These are phyloP conservation scores for Micropoecilia bifurca DNA, from an alignment of 2,797 vertebrate species.

Conservation along the genomic window DNA sequence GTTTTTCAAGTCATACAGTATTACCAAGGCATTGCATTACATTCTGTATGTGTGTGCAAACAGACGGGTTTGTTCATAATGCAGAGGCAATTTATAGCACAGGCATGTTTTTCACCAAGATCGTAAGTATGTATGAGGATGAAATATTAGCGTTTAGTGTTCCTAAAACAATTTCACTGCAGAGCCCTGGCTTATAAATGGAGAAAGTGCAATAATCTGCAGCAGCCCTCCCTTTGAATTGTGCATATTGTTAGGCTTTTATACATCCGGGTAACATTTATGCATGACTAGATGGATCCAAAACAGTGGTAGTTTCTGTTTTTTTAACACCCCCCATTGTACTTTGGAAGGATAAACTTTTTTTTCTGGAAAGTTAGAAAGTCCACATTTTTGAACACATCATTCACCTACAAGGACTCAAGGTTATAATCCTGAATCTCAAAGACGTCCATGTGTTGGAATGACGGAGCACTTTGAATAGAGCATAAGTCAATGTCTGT, in stretches of 20 bases:
- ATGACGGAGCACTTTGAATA: constrained; percentile 16
- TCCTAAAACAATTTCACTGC: constrained; percentile 57
- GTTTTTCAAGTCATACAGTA: constrained; percentile 81
- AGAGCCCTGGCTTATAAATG: constrained; percentile 43
- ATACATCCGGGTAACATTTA: constrained; percentile 22
- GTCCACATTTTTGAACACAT: constrained; percentile 11
- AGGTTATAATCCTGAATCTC: constrained; percentile 3
- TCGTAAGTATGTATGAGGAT: constrained; percentile 58
- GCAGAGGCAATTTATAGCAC: constrained; percentile 72
- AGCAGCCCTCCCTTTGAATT: constrained; percentile 21
- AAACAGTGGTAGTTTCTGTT: constrained; percentile 6
- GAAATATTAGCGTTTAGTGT: constrained; percentile 60
- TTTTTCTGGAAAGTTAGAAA: constrained; percentile 23
- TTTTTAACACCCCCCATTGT: background rate
- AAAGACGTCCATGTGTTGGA: constrained; percentile 25
- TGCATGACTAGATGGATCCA: background rate
- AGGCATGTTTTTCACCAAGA: constrained; percentile 59
- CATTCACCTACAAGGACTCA: constrained; percentile 17
- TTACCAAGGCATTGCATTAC: constrained; percentile 77
- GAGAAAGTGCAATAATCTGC: constrained; percentile 52
- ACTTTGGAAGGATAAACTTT: constrained; percentile 15
- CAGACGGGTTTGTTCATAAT: constrained; percentile 52
- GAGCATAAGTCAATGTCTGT: constrained; percentile 9
- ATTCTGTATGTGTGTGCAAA: constrained; percentile 42
- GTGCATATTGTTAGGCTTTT: constrained; percentile 21